Conservation (phyloP, 2,797 vertebrate genomes). For the Melanotaenia boesemani region DNA sequence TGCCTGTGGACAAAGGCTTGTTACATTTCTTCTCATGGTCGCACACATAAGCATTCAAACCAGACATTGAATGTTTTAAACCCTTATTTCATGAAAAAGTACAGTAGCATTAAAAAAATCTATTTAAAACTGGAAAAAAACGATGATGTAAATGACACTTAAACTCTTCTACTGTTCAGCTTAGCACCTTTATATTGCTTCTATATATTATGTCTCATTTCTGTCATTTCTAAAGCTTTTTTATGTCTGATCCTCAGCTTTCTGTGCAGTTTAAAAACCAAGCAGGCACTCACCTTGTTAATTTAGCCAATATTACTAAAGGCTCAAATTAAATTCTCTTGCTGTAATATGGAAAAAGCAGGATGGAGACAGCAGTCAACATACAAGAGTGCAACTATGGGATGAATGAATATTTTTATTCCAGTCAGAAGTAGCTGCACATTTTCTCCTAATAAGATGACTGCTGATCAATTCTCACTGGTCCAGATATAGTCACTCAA, state of each 20-base stretch:
- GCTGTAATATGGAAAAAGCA: not conserved
- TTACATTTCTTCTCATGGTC: slow-evolving; percentile 27
- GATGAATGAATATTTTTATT: slow-evolving; percentile 27
- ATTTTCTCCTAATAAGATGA: slow-evolving; percentile 54
- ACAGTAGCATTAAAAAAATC: not conserved
- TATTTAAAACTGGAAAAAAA: not conserved
- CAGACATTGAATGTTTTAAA: slow-evolving; percentile 1
- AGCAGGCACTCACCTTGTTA: too few relatives aligned
- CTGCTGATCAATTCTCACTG: slow-evolving; percentile 77
- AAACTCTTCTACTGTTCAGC: not conserved
- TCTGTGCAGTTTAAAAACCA: not conserved
- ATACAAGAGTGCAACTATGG: slow-evolving; percentile 4
- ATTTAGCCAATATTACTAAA: not conserved
- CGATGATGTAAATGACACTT: not conserved
- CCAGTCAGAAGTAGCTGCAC: slow-evolving; percentile 39
- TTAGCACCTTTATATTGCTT: not conserved
- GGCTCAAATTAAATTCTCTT: not conserved
- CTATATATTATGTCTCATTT: not conserved
- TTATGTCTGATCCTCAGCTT: not conserved
- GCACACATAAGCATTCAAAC: slow-evolving; percentile 19
- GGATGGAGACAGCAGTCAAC: not conserved
- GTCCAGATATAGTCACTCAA: slow-evolving; percentile 69
- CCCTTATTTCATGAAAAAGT: not conserved
- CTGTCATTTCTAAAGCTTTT: not conserved
- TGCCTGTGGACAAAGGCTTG: slow-evolving; percentile 67